Evolutionary conservation across 2,113 vertebrate genomes (phyloP).

Genomic region (Chaetorhynchus papuensis): DNA sequence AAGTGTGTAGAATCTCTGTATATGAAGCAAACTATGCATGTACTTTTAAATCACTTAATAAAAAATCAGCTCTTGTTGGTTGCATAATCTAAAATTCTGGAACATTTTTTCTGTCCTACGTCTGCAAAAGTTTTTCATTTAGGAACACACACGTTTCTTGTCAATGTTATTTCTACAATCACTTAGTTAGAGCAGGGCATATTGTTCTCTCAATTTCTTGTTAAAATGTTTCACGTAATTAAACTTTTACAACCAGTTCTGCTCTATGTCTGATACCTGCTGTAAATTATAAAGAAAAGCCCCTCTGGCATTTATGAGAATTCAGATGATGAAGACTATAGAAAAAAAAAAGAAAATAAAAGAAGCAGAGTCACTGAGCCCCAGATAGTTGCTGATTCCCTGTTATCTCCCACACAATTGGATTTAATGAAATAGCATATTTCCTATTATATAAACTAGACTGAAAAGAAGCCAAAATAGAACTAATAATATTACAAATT

Average conservation of each 20-base stretch:
- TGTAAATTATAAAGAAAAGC: slow-evolving; percentile 41
- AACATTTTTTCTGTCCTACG: slow-evolving; percentile 2
- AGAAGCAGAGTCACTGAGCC: not conserved
- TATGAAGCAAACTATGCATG: not conserved
- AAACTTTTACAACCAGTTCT: slow-evolving; percentile 77
- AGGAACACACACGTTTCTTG: slow-evolving; percentile 67
- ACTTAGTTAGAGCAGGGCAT: slow-evolving; percentile 66
- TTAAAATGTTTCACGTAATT: slow-evolving; percentile 75
- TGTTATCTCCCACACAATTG: not conserved
- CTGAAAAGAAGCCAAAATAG: not conserved
- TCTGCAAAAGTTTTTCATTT: slow-evolving; percentile 49
- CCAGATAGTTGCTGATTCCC: not conserved
- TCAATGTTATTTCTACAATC: slow-evolving; percentile 67
- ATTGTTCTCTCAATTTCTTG: slow-evolving; percentile 75
- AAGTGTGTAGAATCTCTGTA: not conserved
- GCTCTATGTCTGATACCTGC: slow-evolving; percentile 65
- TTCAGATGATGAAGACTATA: not conserved
- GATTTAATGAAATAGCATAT: not conserved
- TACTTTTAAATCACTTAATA: slow-evolving; percentile 18
- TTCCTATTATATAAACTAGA: not conserved
- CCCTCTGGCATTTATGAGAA: slow-evolving; percentile 43
- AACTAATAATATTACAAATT: not conserved
- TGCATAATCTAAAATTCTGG: slow-evolving; percentile 43
- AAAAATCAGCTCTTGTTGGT: not conserved
- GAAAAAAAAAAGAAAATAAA: not conserved